A percentile compares a stretch with the other conserved stretches of the same genome.
Conservation (phyloP, 92 coral and sea anemone species). For the Parazoanthus atlanticus region DNA sequence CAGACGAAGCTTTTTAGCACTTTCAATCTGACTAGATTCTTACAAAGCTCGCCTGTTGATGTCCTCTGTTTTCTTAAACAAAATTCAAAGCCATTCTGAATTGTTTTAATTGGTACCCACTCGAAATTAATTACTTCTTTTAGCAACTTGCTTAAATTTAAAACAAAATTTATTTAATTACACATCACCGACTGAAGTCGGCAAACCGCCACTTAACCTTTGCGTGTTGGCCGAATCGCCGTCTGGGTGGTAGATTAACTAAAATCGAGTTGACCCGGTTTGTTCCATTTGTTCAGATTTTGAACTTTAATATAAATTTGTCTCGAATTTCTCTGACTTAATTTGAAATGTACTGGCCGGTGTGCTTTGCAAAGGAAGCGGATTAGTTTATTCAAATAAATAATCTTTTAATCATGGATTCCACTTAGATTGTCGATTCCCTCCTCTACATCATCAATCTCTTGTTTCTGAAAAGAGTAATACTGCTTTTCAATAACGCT, state of each 20-base stretch:
- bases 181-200: slow-evolving; percentile 21
- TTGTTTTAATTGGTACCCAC: not conserved
- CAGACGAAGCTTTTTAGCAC: not conserved
- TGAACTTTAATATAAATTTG: slow-evolving; percentile 20
- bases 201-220: slow-evolving; percentile 21
- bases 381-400: slow-evolving; percentile 29
- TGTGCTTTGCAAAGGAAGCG: slow-evolving; percentile 19
- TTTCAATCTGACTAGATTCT: not conserved
- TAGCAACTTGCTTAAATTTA: slow-evolving; percentile 4
- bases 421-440: slow-evolving; percentile 1
- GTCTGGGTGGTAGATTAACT: slow-evolving; percentile 30
- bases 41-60: not conserved
- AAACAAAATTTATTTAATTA: slow-evolving; percentile 16
- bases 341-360: not conserved
- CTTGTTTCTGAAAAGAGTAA: not conserved
- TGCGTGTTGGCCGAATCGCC: not conserved
- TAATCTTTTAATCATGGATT: slow-evolving; percentile 33
- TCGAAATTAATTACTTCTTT: slow-evolving; percentile 34
- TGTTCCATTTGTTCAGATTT: not conserved
- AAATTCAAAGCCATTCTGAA: not conserved
- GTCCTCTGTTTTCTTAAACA: slow-evolving; percentile 8
- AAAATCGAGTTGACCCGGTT: slow-evolving; percentile 15
- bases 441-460: no score
- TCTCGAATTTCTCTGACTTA: slow-evolving; percentile 24
- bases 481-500: not conserved